phyloP scores from a whole-genome alignment of 1,140 invertebrate species.

The Eupristina koningsbergeri region DNA sequence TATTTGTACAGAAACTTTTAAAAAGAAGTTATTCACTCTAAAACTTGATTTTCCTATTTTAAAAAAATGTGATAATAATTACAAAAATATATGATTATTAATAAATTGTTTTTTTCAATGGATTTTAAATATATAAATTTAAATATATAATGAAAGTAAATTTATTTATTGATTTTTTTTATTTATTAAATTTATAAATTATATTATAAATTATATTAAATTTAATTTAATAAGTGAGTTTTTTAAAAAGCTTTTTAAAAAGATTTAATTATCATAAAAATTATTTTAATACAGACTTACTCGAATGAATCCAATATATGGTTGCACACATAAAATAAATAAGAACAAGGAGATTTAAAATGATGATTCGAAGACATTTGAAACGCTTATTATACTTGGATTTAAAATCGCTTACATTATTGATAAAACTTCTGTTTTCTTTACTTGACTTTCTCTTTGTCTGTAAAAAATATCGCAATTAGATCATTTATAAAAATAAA shows the following conservation, averaged over 20 bases:
- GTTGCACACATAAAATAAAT: constrained; percentile 40
- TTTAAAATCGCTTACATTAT: constrained; percentile 11
- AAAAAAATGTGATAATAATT: no score
- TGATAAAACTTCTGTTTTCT: not conserved
- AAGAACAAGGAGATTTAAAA: constrained; percentile 35
- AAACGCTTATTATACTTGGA: not conserved
- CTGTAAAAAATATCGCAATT: constrained; percentile 32
- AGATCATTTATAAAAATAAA: constrained; percentile 2
- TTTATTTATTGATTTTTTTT: not conserved
- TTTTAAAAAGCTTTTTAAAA: no score
- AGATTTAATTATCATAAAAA: not conserved
- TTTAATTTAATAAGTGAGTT: not conserved
- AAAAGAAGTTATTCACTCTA: no score
- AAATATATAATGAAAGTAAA: no score
- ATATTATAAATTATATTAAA: not conserved
- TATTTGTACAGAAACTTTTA: no score
- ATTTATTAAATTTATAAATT: not conserved
- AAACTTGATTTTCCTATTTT: no score
- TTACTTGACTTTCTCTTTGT: not conserved
- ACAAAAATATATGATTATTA: no score
- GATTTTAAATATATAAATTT: no score
- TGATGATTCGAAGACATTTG: not conserved
- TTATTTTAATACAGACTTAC: constrained; percentile 19
- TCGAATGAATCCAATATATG: constrained; percentile 29
- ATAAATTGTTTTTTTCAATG: no score